Base-by-base conservation (phyloP, 2,888 invertebrate species). In the Nomada flava region DNA sequence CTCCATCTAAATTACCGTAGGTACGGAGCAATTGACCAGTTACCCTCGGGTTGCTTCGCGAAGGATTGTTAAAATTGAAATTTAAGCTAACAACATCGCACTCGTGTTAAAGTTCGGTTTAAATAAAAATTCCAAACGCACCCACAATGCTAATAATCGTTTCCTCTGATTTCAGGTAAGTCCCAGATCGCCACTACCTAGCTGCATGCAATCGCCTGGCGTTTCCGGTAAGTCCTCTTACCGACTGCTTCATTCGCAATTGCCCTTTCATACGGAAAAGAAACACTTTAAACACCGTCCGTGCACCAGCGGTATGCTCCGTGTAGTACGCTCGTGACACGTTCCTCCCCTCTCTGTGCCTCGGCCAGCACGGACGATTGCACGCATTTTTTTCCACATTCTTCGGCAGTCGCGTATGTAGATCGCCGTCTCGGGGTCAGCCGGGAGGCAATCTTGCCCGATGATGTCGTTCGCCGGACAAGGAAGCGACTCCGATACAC, bases 401-500 rank as follows among this genome's bases (percentile, higher is more conserved):
- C 68, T 76, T 74, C 53, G 76, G 50, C 79, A 65, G 60, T 18
- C 29, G 62, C 50, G 71, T 63, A 72, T 69, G 76, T 76, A 68
- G 70, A 82, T 82, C 36, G 52, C 7, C 52, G 68, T 71, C 62
- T 15, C 68, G 55, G 65, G 72, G 47, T 81, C 76, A 69, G 15
- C 60, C 67, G 23, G n/a, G 42, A 42, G 47, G 50, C n/a, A 11
- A 18, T 36, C 26, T 59, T n/a, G 60, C 52, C 18, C 23, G 64
- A 62, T 55, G 70, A 65, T 77, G 76, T 57, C 50, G 73, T 68
- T 76, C 77, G 81, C 78, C 83, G 82, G 84, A 83, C 86, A 86
- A 88, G 86, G 85, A 88, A 85, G 69, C 82, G 80, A 79, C 67
- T 63, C 69, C 81, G 77, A 71, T 72, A 76, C 71, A 76, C 78